A percentile compares a stretch with the other conserved stretches of the same genome.
Evolutionary conservation across 2,797 vertebrate species (phyloP).

Genomic region (Sebastes nivosus): DNA sequence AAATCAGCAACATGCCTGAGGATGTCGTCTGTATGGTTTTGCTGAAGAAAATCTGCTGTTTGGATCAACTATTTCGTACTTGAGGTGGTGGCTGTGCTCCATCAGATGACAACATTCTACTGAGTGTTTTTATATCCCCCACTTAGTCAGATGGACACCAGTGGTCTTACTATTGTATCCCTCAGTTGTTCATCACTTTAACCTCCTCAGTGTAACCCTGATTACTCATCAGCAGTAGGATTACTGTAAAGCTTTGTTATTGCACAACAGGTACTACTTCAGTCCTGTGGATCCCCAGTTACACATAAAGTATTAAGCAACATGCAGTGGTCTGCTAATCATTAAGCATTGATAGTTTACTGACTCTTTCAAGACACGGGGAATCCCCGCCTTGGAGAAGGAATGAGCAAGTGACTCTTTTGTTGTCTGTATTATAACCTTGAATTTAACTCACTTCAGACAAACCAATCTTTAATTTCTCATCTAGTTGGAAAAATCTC

Average conservation of each 20-base stretch:
- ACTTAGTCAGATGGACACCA: slow-evolving; percentile 22
- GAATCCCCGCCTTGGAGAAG: slow-evolving; percentile 24
- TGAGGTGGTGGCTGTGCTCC: slow-evolving; percentile 5
- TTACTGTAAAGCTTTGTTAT: slow-evolving; percentile 39
- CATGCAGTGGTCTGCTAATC: slow-evolving; percentile 47
- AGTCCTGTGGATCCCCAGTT: slow-evolving; percentile 33
- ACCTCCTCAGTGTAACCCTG: slow-evolving; percentile 7
- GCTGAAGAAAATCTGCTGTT: not conserved
- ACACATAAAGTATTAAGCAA: slow-evolving; percentile 42
- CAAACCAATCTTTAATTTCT: slow-evolving; percentile 45
- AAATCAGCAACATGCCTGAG: not conserved
- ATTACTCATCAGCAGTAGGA: slow-evolving; percentile 35
- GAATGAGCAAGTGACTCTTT: slow-evolving; percentile 17
- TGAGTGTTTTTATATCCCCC: slow-evolving; percentile 17
- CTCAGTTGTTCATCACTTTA: slow-evolving; percentile 20
- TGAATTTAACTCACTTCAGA: slow-evolving; percentile 41
- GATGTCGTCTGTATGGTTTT: not conserved
- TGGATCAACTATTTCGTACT: not conserved
- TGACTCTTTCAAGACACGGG: slow-evolving; percentile 25
- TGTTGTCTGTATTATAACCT: slow-evolving; percentile 22
- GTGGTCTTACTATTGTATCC: slow-evolving; percentile 14
- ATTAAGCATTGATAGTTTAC: slow-evolving; percentile 36
- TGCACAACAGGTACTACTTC: slow-evolving; percentile 50
- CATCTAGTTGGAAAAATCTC: slow-evolving; percentile 17
- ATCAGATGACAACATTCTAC: slow-evolving; percentile 22